Base-by-base conservation (phyloP, 2,113 vertebrate species). In the Clarias gariepinus region DNA sequence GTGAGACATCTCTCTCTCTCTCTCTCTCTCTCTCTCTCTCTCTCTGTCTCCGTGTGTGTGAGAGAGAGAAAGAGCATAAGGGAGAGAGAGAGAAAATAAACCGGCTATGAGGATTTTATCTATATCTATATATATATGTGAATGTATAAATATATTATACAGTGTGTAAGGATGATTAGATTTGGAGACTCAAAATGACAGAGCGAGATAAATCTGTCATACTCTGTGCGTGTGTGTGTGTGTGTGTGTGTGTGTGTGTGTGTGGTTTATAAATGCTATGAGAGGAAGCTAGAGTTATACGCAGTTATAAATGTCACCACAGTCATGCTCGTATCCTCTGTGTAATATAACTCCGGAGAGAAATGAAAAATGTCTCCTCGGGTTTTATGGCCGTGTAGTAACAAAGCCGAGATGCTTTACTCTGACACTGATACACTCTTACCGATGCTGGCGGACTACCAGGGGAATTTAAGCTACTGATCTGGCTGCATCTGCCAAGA, bases 291-390 rank as follows among this genome's bases (percentile, higher is more conserved):
- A 33, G 52, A 79, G n/a, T 79, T 79, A 28, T 79, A 79, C 30
- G 4, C 76, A 79, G 77, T 79, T 79, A 79, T 79, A 79, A 79
- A 79, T 79, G 77, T 79, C 77, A 79, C 71, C 41, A 53, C 41
- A 76, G 73, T 76, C 23, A n/a, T 52, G 73, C 41, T n/a, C 11
- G 12, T 52, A 41, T 76, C 33, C 69, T 12, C 69, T 47, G 41
- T 7, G 73, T 76, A 76, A 76, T 76, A 76, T n/a, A 76, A 52
- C 25, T 9, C 77, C 1, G 28, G 55, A 58, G 77, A 79, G 53
- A 21, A 79, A 79, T 79, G 55, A 79, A 18, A 58, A 79, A 79
- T 10, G 28, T 60, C 77, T 79, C 16, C 36, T 73, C 19, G 8
- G 33, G 69, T 23, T 73, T 73, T 73, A 73, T 11, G 33, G 36